Evolutionary conservation across 2,888 invertebrate genomes (phyloP).

Genomic region (Augiades crinisus): DNA sequence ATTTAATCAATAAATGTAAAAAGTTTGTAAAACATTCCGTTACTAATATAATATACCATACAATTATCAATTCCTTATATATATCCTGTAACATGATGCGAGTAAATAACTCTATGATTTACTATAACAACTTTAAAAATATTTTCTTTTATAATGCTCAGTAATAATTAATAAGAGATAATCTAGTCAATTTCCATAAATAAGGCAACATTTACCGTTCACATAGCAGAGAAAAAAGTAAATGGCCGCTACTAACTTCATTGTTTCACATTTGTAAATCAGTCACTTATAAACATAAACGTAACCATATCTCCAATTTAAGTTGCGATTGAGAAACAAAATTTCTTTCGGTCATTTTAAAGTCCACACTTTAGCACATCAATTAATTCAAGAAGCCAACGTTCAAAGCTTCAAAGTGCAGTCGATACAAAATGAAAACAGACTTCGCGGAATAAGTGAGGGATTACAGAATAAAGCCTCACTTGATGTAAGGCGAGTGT

Average conservation of each 20-base stretch:
- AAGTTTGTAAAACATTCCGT: no score
- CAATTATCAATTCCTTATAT: no score
- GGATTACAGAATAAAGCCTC: slow-evolving; percentile 1
- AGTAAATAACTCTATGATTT: no score
- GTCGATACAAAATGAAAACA: background rate
- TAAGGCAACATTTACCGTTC: no score
- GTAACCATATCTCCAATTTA: background rate
- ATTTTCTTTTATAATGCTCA: no score
- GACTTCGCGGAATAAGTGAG: slow-evolving; percentile 8
- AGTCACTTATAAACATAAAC: slow-evolving; percentile 1
- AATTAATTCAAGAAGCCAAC: background rate
- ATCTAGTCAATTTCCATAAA: no score
- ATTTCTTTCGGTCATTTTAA: slow-evolving; percentile 1
- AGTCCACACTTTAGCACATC: background rate
- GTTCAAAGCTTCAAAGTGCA: background rate
- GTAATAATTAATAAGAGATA: no score
- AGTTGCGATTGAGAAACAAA: background rate
- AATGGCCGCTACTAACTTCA: slow-evolving; percentile 4
- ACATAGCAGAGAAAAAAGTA: slow-evolving; percentile 8
- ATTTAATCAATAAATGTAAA: no score
- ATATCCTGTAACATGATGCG: no score
- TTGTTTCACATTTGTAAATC: slow-evolving; percentile 15
- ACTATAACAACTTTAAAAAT: no score
- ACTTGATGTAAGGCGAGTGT: slow-evolving; percentile 45
- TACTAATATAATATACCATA: no score